phyloP scores from a whole-genome alignment of 2,113 vertebrate genomes.

The Centropus unirufus region DNA sequence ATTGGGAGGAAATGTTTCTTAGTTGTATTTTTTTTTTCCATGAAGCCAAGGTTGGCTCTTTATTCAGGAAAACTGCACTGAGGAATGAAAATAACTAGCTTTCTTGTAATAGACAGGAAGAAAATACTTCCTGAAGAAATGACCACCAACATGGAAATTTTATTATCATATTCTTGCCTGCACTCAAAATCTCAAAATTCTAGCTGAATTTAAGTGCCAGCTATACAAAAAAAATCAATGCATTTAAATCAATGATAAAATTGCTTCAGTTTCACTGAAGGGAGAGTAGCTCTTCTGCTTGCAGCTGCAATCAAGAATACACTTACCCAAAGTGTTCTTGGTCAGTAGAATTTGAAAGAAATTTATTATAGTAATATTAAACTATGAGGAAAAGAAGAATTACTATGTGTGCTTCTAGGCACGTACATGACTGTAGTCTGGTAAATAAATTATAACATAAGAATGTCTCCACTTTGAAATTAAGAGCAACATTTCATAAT shows the following conservation, averaged over 20 bases:
- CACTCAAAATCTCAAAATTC: conserved; percentile 6
- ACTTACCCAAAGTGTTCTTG: not conserved
- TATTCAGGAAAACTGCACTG: not conserved
- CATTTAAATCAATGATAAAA: conserved; percentile 32
- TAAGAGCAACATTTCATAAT: not conserved
- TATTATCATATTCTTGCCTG: not conserved
- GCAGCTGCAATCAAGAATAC: not conserved
- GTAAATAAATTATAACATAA: not conserved
- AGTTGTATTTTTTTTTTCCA: not conserved
- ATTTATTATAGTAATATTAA: not conserved
- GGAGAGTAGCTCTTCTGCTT: not conserved
- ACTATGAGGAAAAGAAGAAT: not conserved
- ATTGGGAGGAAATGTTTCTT: conserved; percentile 2
- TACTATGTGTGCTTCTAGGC: not conserved
- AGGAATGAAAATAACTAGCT: not conserved
- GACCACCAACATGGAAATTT: not conserved
- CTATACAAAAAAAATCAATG: not conserved
- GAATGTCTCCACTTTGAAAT: not conserved
- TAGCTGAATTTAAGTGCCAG: not conserved
- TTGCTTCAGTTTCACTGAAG: not conserved
- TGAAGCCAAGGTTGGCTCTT: not conserved
- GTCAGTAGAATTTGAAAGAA: not conserved
- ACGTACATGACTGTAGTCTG: not conserved
- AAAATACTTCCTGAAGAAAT: conserved; percentile 13
- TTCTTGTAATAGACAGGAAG: not conserved